A percentile compares a stretch with the other conserved stretches of the same genome.
Conservation (phyloP, 2,113 vertebrate species). For the Phyllostomus discolor region DNA sequence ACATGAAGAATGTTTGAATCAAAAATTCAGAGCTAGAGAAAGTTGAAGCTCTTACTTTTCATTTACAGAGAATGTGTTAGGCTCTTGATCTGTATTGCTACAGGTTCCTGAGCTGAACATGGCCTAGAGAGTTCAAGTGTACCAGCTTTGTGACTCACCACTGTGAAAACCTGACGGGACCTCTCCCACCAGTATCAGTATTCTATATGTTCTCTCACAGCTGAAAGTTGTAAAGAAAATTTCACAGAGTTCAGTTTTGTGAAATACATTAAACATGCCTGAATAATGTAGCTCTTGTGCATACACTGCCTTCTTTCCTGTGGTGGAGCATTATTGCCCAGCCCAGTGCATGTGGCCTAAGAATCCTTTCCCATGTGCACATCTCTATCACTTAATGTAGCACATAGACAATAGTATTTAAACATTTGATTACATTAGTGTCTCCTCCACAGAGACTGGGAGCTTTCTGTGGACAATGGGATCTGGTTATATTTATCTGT, state of each 20-base stretch:
- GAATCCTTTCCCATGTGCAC: background rate
- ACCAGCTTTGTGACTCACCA: background rate
- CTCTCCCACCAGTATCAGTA: background rate
- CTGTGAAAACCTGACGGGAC: background rate
- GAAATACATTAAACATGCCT: constrained; percentile 15
- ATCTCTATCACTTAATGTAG: background rate
- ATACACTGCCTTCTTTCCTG: background rate
- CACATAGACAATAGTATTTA: background rate
- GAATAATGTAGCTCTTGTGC: constrained; percentile 3
- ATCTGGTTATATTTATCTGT: background rate
- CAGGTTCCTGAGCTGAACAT: background rate
- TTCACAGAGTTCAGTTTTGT: background rate
- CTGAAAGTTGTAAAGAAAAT: constrained; percentile 60
- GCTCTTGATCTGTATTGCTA: background rate
- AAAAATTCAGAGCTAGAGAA: background rate
- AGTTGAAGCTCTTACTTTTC: background rate
- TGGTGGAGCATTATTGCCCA: background rate
- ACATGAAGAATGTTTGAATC: background rate
- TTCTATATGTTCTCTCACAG: constrained; percentile 32
- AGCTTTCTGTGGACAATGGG: background rate
- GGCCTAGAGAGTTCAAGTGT: background rate
- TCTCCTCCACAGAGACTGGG: background rate
- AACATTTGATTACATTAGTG: background rate
- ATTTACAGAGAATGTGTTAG: background rate
- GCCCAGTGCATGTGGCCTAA: background rate